Conservation (phyloP, 2,888 invertebrate species). For the Phragmatobia fuliginosa region DNA sequence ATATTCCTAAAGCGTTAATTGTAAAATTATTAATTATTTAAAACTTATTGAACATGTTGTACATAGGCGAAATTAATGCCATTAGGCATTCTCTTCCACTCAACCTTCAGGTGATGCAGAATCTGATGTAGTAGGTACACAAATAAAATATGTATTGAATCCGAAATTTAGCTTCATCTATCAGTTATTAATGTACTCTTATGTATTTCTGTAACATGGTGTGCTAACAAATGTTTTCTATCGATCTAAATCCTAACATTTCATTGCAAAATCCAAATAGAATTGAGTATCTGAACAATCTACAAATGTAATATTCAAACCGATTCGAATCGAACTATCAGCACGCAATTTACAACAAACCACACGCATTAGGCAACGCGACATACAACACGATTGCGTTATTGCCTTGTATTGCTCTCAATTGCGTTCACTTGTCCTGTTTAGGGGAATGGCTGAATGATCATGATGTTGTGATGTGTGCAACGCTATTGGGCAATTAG, state of each 20-base stretch:
- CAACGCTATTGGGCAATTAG: slow-evolving; percentile 27
- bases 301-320: slow-evolving; percentile 6
- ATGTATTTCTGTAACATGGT: no score
- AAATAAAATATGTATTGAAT: no score
- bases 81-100: no score
- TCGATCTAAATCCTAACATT: not conserved
- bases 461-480: slow-evolving; percentile 13
- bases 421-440: slow-evolving; percentile 22
- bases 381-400: slow-evolving; percentile 16
- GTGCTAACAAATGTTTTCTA: no score
- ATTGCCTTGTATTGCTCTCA: slow-evolving; percentile 22
- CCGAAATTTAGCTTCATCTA: no score
- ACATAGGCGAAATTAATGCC: no score
- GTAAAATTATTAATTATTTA: no score
- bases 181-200: no score
- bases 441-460: slow-evolving; percentile 12
- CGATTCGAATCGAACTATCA: slow-evolving; percentile 21
- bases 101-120: no score
- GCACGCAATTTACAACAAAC: slow-evolving; percentile 46
- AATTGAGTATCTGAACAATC: not conserved
- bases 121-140: no score
- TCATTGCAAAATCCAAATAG: not conserved
- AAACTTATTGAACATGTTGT: no score
- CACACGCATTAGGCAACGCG: slow-evolving; percentile 32
- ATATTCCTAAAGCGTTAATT: no score